Evolutionary conservation across 2,113 vertebrate species (phyloP).

Genomic region (Eclectus roratus): DNA sequence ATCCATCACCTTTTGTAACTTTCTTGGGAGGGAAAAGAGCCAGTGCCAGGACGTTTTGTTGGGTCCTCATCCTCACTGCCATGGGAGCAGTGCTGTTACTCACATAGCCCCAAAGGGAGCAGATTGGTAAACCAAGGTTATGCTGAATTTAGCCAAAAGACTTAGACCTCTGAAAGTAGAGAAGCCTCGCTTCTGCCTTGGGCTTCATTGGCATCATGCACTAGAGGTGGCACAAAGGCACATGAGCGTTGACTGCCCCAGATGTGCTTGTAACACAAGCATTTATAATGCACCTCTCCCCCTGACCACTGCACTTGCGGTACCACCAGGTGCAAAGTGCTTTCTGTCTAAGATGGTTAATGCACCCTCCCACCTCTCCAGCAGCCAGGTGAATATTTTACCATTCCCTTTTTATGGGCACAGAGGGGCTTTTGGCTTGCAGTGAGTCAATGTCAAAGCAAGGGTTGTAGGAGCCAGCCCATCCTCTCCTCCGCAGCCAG

Average conservation of each 20-base stretch:
- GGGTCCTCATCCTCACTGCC: rapidly evolving
- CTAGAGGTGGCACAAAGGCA: background rate
- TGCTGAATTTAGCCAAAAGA: background rate
- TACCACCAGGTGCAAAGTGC: background rate
- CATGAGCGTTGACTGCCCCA: background rate
- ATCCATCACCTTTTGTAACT: background rate
- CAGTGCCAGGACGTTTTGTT: background rate
- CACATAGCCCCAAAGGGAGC: background rate
- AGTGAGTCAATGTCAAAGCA: background rate
- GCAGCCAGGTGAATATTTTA: background rate
- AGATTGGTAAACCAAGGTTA: background rate
- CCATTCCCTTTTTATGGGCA: background rate
- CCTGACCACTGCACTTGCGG: rapidly evolving
- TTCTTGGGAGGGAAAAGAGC: background rate
- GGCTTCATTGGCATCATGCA: background rate
- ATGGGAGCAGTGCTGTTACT: background rate
- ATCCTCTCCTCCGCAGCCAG: background rate
- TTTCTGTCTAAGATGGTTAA: background rate
- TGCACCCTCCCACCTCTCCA: background rate
- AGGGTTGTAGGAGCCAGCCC: background rate
- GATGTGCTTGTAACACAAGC: too few relatives aligned
- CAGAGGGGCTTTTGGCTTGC: background rate
- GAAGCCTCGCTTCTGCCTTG: background rate
- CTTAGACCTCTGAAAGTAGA: background rate
- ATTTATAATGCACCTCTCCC: background rate